Evolutionary conservation across 2,797 vertebrate genomes (phyloP), one percentile per base, ranked within the genome.

Genomic region (Gobio occitaniae): DNA sequence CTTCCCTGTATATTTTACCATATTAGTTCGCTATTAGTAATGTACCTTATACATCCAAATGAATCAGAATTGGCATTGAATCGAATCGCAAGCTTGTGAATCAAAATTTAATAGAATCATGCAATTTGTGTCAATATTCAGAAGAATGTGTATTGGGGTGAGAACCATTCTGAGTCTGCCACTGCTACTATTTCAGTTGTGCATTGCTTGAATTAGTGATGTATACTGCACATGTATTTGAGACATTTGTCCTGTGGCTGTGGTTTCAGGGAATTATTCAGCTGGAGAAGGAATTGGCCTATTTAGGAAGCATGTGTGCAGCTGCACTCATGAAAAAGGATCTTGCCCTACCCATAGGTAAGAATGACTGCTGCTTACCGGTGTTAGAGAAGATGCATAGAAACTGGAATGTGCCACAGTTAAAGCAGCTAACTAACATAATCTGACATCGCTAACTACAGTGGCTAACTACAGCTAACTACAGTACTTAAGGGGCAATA

Each of bases 271-370:
- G 98, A 79, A 97, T 98, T 88, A 97, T 99, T 93, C 97, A 99
- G 86, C 92, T 99, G 70, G 98, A 99, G 92, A 99, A 99, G 92
- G 98, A 99, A 90, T 87, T 99, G 89, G 97, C 98, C 17, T 99
- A 97, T 92, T 93, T 99, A 77, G 98, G 98, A 88, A 98, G 98
- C 68, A 96, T 98, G 56, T 99, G 98, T 93, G 98, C 98, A 76
- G 98, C 98, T 77, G 98, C 98, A 83, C 94, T 99, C 85, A 99
- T 99, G 98, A 99, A 99, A 92, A 99, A 99, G 91, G 98, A 99
- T 87, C 92, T 99, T 86, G 98, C 98, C 0, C 96, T 99, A 88
- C 97, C 97, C 38, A 96, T 98, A 93, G 98, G 98, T 99, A 95
- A 93, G 92, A 82, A 68, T 84, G 61, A 17, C 19, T 71, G 47